Base-by-base conservation (phyloP, 2,113 vertebrate species). In the Sander vitreus region DNA sequence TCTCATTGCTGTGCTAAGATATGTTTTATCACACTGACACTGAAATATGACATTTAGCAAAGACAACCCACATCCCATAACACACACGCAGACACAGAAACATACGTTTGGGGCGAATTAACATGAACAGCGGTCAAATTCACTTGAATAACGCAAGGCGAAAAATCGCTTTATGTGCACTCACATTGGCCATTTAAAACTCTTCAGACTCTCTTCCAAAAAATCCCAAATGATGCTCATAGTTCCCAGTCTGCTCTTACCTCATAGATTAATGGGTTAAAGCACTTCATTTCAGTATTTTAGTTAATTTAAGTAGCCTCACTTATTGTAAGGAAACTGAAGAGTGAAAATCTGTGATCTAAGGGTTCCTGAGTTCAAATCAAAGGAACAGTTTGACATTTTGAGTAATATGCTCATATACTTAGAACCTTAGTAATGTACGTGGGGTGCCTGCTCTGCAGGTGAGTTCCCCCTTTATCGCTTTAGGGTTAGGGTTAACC, bases 1-100 rank as follows among this genome's bases (percentile, higher is more conserved):
- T 92, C 18, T 43, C 87, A 67, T 2, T 16, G 69, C 84, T 33
- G 76, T 66, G 88, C 89, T 89, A 89, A 91, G 87, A 91, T 91
- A 86, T 92, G 90, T 92, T 91, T 90, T 92, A 90, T 90, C 91
- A 91, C 76, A 74, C 66, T 91, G 73, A 83, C 90, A 84, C 81
- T 66, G 21, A 45, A 62, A 79, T 65, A 76, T 3, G 55, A 85
- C 43, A 89, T 93, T 88, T 85, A 69, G 76, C 82, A 64, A 66
- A 89, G 85, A 70, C 50, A 65, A 80, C 58, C 74, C 68, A 88
- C 83, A 88, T 84, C 90, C 87, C 85, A 30, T 14, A 57, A 78
- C 43, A 60, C 21, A 45, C 50, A 36, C 48, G 51, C 54, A 51
- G 51, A 73, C 58, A 36, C 47, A 66, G 25, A 59, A 54, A 59